Conservation (phyloP, 2,113 vertebrate genomes). For the Bubo scandiacus region DNA sequence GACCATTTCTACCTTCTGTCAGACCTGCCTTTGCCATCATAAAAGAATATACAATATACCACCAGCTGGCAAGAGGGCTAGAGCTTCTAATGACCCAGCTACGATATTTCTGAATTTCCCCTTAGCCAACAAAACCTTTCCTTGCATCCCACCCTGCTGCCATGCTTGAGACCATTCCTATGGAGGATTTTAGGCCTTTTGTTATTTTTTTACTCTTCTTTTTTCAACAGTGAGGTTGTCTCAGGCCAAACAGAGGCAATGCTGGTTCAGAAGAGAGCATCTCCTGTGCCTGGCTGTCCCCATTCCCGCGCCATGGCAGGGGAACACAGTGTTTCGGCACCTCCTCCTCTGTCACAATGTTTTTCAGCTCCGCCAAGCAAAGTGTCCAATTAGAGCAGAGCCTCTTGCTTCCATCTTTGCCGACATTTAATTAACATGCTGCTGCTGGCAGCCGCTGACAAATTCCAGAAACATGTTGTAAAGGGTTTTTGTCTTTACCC, state of each 20-base stretch:
- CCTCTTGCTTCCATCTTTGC: conserved; percentile 80
- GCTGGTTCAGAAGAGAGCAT: background rate
- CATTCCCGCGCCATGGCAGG: background rate
- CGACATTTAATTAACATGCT: conserved; percentile 81
- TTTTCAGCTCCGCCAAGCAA: conserved; percentile 77
- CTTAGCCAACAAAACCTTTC: background rate
- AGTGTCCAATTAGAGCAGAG: conserved; percentile 81
- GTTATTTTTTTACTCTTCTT: background rate
- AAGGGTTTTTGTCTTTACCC: conserved; percentile 80
- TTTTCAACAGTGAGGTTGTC: background rate
- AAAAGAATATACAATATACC: background rate
- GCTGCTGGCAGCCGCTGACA: conserved; percentile 79
- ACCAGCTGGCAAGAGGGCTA: background rate
- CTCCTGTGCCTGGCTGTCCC: background rate
- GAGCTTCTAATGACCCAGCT: background rate
- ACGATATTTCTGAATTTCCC: background rate
- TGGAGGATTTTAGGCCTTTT: background rate
- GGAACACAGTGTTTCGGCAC: conserved; percentile 38
- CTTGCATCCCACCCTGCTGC: background rate
- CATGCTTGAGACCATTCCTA: rapidly evolving
- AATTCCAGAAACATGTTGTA: conserved; percentile 80
- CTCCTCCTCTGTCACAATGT: conserved; percentile 81
- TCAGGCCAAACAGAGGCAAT: background rate
- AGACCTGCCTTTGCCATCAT: background rate
- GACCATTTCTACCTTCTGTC: background rate